Conservation (phyloP, 2,888 invertebrate genomes). For the Morinoia aosen region DNA sequence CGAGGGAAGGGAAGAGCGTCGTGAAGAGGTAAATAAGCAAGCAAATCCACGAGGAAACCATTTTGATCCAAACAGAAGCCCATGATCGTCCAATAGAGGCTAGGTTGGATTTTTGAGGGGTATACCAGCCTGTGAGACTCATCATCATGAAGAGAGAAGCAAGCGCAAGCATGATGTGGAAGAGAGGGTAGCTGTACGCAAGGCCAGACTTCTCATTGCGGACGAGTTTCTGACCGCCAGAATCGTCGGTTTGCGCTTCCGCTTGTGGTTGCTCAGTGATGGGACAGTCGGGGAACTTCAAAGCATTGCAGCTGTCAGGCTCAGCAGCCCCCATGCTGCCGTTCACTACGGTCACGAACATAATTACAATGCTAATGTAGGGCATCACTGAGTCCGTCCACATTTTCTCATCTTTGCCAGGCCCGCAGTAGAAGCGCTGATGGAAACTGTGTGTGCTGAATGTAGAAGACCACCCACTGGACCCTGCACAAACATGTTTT, state of each 20-base stretch:
- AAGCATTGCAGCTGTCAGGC: constrained; percentile 64
- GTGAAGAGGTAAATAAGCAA: constrained; percentile 71
- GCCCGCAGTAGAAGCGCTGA: constrained; percentile 69
- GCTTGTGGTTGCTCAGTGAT: background rate
- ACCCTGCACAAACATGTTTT: background rate
- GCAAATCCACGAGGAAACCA: constrained; percentile 73
- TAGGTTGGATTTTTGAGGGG: constrained; percentile 72
- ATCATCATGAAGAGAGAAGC: constrained; percentile 74
- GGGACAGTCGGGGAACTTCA: constrained; percentile 66
- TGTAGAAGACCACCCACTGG: background rate
- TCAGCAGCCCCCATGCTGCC: constrained; percentile 29
- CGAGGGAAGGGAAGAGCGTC: constrained; percentile 63
- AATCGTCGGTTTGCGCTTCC: constrained; percentile 61
- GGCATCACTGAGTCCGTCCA: constrained; percentile 71
- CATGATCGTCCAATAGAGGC: constrained; percentile 72
- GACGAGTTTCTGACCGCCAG: constrained; percentile 70
- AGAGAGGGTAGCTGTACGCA: constrained; percentile 73
- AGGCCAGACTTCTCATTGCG: constrained; percentile 72
- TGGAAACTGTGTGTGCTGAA: constrained; percentile 55
- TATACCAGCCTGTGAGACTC: constrained; percentile 74
- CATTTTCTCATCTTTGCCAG: constrained; percentile 67
- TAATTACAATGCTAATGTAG: constrained; percentile 72
- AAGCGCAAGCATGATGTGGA: constrained; percentile 72
- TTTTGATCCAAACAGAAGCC: constrained; percentile 74
- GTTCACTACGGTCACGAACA: constrained; percentile 71